Evolutionary conservation across 2,888 invertebrate species (phyloP), one percentile per base, ranked within the genome.

Genomic region (Petrolisthes manimaculis): DNA sequence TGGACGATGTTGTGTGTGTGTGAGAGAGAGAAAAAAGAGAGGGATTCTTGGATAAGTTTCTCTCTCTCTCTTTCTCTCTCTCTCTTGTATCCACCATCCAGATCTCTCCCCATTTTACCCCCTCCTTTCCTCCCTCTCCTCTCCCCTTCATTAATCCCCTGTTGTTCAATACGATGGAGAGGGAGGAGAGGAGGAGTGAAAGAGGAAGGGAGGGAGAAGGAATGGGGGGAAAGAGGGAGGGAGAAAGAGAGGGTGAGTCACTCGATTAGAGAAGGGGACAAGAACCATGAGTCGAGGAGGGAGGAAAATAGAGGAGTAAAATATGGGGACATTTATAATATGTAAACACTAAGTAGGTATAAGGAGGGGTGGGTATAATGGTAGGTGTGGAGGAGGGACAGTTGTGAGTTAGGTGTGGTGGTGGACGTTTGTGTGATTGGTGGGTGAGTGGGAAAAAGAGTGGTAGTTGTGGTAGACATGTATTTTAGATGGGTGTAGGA

Each of bases 1-100:
- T 37, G 37, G 37, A 0, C 37, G 37, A 37, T 37, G 37, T 1
- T 37, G 37, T 37, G 37, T 37, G 37, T 37, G 37, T 37, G 37
- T 37, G 37, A 37, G 37, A 37, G 37, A 37, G 37, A 37, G n/a
- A n/a, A n/a, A n/a, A 71, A 74, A 75, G 75, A 53, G 14, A 75
- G 75, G 37, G 51, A 75, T 51, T 51, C 75, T 75, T 75, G 37
- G 53, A 75, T 51, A 37, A 1, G 37, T 2, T 18, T 75, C 75
- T 75, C 75, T 71, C 71, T 71, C 71, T 71, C 71, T 71, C 71
- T 37, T 12, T 74, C 74, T 74, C 74, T 74, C 74, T 74, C 74
- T 74, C 74, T 74, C 74, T n/a, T 37, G 21, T 37, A 24, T 37
- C 37, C 74, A 24, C 74, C 37, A 21, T 74, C 74, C 37, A 21